Base-by-base conservation (phyloP, 2,113 vertebrate species). In the Turnix velox region DNA sequence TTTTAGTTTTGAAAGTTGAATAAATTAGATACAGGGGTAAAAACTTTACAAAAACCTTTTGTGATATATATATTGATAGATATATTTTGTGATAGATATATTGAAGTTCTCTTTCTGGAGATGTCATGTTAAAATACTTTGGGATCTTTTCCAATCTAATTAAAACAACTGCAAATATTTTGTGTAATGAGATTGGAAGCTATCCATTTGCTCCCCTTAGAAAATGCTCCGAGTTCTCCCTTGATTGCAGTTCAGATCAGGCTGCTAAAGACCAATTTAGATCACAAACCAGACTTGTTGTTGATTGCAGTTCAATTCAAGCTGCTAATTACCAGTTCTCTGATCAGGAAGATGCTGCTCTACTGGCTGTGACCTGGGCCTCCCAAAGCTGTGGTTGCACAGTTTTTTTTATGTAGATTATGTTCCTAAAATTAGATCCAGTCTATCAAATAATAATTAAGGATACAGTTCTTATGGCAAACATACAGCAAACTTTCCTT, bases 201-300 rank as follows among this genome's bases (percentile, higher is more conserved):
- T 63, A 93, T 92, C 91, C 92, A 92, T 93, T 95, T 91, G 39
- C 30, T 92, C 77, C 74, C 74, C 67, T 63, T 92, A 80, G 91
- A 90, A 94, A 95, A 91, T 75, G 66, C 55, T 74, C 17, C 20
- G 84, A 91, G 94, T 77, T 93, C 81, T 92, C 87, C 81, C 84
- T 87, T 94, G 92, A 77, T 40, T 96, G 89, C 81, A 39, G 92
- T 94, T 92, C 84, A 89, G 89, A 89, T 89, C 71, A 59, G 82
- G 89, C 91, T 91, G 92, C 91, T 95, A 92, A 96, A 92, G 58
- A 93, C 68, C 88, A 95, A 58, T 92, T 96, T 92, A 92, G 84
- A 94, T 91, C 94, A 92, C 91, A 95, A 92, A 92, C 93, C 95
- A 93, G 81, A 55, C 87, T 96, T 74, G 91, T 94, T 91, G 92